Percentiles rank a stretch among this genome's conserved stretches.
These are phyloP conservation scores for Campopleginae sp. DNA, from an alignment of 2,888 invertebrate genomes.

Conservation along the genomic window DNA sequence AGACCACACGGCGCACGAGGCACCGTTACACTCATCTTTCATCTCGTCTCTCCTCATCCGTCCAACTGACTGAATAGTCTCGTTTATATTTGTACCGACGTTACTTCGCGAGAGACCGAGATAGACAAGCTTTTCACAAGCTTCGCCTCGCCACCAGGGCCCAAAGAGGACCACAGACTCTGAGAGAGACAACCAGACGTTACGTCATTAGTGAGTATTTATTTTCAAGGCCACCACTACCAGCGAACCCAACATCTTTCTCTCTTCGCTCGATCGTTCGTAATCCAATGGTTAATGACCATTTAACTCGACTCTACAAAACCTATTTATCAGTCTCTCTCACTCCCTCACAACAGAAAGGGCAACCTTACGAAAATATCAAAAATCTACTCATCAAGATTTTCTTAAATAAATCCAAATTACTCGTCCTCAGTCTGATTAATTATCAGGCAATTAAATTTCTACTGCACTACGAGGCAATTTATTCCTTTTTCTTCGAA, in stretches of 20 bases:
- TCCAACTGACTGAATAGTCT: constrained; percentile 38
- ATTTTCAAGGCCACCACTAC: constrained; percentile 68
- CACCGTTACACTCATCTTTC: constrained; percentile 64
- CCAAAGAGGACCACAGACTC: constrained; percentile 23
- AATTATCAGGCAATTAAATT: neutral
- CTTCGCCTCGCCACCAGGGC: constrained; percentile 11
- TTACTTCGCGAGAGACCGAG: neutral
- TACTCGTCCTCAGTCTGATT: neutral
- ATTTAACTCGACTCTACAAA: constrained; percentile 64
- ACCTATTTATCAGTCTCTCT: constrained; percentile 22
- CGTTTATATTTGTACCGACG: neutral
- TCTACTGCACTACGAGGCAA: neutral
- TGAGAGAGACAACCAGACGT: constrained; percentile 37
- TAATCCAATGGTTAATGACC: constrained; percentile 69
- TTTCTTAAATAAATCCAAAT: neutral
- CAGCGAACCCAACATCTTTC: constrained; percentile 26
- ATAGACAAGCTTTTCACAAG: constrained; percentile 9
- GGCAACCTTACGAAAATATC: neutral
- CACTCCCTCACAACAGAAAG: neutral
- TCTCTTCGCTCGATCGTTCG: constrained; percentile 26
- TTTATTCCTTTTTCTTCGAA: neutral
- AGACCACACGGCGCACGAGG: constrained; percentile 53
- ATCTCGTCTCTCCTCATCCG: constrained; percentile 60
- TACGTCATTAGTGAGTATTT: constrained; percentile 72
- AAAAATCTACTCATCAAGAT: constrained; percentile 4